A percentile compares a stretch with the other conserved stretches of the same genome.
Evolutionary conservation across 1,140 invertebrate species (phyloP).

Genomic region (Alviniconcha marisindica): DNA sequence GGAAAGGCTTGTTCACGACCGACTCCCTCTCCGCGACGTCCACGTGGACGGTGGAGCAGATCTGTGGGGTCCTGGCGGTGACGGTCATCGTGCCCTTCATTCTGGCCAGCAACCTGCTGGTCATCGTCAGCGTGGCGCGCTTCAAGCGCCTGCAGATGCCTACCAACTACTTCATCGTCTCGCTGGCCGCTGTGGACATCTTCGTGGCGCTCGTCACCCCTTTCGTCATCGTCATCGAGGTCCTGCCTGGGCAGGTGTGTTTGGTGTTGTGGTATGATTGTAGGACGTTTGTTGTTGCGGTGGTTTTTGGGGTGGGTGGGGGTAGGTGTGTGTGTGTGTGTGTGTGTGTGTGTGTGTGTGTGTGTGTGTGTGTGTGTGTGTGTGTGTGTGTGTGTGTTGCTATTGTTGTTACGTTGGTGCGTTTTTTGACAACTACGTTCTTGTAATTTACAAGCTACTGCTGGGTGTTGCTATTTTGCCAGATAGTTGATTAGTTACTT

Average conservation of each 20-base stretch:
- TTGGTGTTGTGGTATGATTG: no score
- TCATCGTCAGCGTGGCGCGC: constrained; percentile 77
- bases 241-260: constrained; percentile 36
- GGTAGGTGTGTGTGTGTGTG: no score
- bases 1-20: not conserved
- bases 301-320: not conserved
- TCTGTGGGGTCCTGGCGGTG: constrained; percentile 54
- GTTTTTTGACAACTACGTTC: no score
- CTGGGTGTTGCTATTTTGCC: no score
- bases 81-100: constrained; percentile 86
- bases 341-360: no score
- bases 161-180: constrained; percentile 96
- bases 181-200: constrained; percentile 90
- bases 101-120: constrained; percentile 83
- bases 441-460: no score
- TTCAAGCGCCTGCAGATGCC: constrained; percentile 88
- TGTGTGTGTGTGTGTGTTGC: no score
- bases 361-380: no score
- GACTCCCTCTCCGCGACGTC: not conserved
- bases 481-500: no score
- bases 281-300: no score
- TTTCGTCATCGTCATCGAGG: constrained; percentile 53
- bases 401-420: no score
- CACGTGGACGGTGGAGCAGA: constrained; percentile 48
- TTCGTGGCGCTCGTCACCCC: constrained; percentile 84